These are phyloP conservation scores for Macaca mulatta DNA, from an alignment of 2,113 vertebrate species.

Conservation along the genomic window DNA sequence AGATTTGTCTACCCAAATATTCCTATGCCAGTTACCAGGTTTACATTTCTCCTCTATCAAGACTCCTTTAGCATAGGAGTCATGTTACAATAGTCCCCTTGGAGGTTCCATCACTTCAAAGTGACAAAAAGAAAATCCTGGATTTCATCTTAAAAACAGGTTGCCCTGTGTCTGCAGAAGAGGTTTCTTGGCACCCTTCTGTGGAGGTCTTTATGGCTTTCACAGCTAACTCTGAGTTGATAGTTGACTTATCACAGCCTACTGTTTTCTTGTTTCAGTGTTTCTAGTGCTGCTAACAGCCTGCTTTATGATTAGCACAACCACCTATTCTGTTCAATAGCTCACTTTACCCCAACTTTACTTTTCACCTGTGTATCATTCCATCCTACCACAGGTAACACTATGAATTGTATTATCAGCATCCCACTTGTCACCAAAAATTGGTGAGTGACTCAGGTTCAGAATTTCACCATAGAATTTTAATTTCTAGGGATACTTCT, in stretches of 20 bases:
- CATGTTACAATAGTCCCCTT: background rate
- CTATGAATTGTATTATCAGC: background rate
- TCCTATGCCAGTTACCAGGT: fast-evolving
- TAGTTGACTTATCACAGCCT: background rate
- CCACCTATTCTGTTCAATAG: background rate
- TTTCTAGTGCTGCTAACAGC: background rate
- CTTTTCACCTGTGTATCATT: background rate
- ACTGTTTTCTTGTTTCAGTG: background rate
- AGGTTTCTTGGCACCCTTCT: background rate
- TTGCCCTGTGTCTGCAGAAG: background rate
- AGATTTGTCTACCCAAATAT: background rate
- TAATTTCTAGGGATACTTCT: conserved; percentile 16
- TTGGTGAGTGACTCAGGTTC: background rate
- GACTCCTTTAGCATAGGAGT: background rate
- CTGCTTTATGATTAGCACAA: background rate
- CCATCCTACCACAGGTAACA: background rate
- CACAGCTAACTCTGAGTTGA: background rate
- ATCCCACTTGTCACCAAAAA: background rate
- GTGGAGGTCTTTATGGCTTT: background rate
- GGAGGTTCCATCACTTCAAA: background rate
- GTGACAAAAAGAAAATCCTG: background rate
- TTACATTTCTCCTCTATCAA: background rate
- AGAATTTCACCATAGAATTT: background rate
- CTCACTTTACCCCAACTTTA: background rate
- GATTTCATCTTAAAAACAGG: background rate